Base-by-base conservation (phyloP, 92 coral and sea anemone genomes). In the Palythoa grandis region DNA sequence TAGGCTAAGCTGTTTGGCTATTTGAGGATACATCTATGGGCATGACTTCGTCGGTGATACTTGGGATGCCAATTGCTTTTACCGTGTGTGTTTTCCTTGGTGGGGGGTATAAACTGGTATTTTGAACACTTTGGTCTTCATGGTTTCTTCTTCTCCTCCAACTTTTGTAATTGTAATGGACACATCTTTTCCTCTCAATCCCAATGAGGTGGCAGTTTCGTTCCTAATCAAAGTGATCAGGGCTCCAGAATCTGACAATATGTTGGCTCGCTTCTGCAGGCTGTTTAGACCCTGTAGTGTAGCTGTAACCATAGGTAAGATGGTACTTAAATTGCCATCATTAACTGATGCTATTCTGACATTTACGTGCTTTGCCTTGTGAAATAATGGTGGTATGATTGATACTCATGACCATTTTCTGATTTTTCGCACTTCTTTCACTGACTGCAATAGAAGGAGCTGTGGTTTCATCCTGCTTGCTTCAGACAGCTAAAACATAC, bases 81-180 rank as follows among this genome's bases (percentile, higher is more conserved):
- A 85, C 2, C 24, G 56, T 3, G 56, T 2, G 24, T 40, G 24
- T 73, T 48, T 14, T 4, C 54, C 7, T 16, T 40, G 23, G 23
- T 73, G 9, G 23, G 54, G 20, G 24, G 77, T 14, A 20, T 43
- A 39, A 14, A 73, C n/a, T 48, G 22, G 56, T 22, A 73, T 24
- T 35, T 5, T 73, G 89, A 72, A 90, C 48, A 79, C 75, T 43
- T 87, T 90, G 4, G 92, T 90, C 39, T 82, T 79, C 4, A 90
- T 40, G 4, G 40, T 39, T 60, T 90, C 92, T 52, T 82, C 92
- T 52, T 73, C 83, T 0, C 92, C 89, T 3, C 92, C 89, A 54
- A 89, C 92, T 22, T 89, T 89, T 29, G 92, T 80, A 6, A 89
- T 89, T 20, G 87, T 91, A 19, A 91, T 80, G 0, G 56, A 53